Conservation (phyloP, 2,888 invertebrate genomes). For the Hofmannophila pseudospretella region DNA sequence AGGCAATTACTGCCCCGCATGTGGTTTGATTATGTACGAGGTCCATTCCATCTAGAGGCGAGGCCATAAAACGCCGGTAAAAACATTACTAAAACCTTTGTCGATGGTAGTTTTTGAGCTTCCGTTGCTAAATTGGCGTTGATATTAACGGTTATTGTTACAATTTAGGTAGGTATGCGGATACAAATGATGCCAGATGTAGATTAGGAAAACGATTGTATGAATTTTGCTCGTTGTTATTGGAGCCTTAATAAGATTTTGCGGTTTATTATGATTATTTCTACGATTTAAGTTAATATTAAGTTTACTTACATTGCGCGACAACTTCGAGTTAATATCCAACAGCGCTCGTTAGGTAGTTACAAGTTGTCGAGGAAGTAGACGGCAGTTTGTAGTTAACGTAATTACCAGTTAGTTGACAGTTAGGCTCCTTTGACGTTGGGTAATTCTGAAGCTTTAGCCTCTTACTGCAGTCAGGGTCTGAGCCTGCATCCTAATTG, state of each 20-base stretch:
- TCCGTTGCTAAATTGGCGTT: slow-evolving; percentile 73
- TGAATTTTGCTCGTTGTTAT: slow-evolving; percentile 25
- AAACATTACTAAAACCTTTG: slow-evolving; percentile 66
- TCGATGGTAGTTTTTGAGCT: slow-evolving; percentile 63
- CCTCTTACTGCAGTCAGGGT: slow-evolving; percentile 33
- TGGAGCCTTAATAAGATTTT: slow-evolving; percentile 27
- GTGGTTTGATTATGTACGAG: slow-evolving; percentile 75
- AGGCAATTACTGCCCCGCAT: slow-evolving; percentile 77
- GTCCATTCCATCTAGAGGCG: slow-evolving; percentile 66
- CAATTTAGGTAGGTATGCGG: slow-evolving; percentile 42
- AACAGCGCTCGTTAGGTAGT: slow-evolving; percentile 21
- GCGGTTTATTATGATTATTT: slow-evolving; percentile 24
- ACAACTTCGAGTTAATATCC: slow-evolving; percentile 13
- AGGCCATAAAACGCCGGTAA: slow-evolving; percentile 60
- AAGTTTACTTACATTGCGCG: slow-evolving; percentile 14
- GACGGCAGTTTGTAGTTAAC: slow-evolving; percentile 33
- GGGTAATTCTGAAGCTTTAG: slow-evolving; percentile 36
- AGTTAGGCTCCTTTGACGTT: slow-evolving; percentile 53
- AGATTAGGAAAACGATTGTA: slow-evolving; percentile 32
- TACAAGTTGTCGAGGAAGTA: slow-evolving; percentile 17
- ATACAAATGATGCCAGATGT: slow-evolving; percentile 19
- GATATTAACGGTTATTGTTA: slow-evolving; percentile 61
- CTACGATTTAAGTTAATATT: slow-evolving; percentile 14
- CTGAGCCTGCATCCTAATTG: slow-evolving; percentile 18
- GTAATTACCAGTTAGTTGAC: slow-evolving; percentile 58